A percentile compares a stretch with the other conserved stretches of the same genome.
Evolutionary conservation across 2,888 invertebrate genomes (phyloP).

Genomic region (Reticulitermes lucifugus): DNA sequence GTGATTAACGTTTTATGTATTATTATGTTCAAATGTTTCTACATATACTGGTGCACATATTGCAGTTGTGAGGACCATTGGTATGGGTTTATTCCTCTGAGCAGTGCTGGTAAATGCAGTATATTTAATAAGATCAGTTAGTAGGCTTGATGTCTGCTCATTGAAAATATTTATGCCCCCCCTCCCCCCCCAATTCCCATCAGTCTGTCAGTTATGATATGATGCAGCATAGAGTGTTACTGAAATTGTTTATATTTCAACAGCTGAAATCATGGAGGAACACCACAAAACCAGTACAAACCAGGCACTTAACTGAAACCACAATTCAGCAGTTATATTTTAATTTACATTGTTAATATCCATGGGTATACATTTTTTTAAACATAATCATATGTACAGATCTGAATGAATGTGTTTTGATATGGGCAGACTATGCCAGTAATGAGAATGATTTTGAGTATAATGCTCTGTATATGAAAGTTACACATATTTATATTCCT

Average conservation of each 20-base stretch:
- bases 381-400: constrained; percentile 11
- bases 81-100: no score
- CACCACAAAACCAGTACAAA: not conserved
- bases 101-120: no score
- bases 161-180: no score
- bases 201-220: no score
- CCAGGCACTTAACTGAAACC: not conserved
- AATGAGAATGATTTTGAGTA: not conserved
- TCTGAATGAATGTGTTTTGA: constrained; percentile 12
- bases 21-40: no score
- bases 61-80: no score
- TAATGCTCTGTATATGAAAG: not conserved
- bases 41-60: no score
- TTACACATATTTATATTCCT: constrained; percentile 1
- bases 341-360: not conserved
- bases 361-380: constrained; percentile 13
- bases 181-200: no score
- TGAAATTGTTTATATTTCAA: not conserved
- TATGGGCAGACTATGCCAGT: not conserved
- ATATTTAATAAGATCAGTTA: no score
- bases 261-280: not conserved
- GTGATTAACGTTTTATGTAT: no score
- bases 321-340: not conserved
- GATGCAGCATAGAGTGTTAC: no score
- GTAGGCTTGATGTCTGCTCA: no score